phyloP scores from a whole-genome alignment of 2,113 vertebrate species.

The Lampris megalopsis region DNA sequence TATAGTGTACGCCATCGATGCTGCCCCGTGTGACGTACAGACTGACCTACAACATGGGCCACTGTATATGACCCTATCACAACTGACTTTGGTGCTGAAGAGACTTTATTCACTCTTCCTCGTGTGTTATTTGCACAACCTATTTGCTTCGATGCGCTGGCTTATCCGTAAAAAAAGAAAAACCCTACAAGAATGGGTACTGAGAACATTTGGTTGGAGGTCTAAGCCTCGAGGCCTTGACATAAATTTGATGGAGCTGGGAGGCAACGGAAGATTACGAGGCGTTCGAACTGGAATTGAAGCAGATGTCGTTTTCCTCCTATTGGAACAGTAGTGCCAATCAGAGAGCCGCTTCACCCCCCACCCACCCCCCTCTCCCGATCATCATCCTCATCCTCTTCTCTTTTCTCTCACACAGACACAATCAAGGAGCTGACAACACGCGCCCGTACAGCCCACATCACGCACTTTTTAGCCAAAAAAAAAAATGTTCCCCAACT shows the following conservation, averaged over 20 bases:
- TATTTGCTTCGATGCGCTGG: too few species aligned
- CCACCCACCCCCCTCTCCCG: constrained; percentile 44
- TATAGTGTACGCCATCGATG: too few species aligned
- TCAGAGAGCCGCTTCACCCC: constrained; percentile 62
- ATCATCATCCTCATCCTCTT: background rate
- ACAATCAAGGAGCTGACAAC: background rate
- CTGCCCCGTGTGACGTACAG: too few species aligned
- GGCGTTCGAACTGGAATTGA: constrained; percentile 36
- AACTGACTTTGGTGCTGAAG: too few species aligned
- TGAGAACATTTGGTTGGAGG: constrained; percentile 52
- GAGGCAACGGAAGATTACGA: constrained; percentile 69
- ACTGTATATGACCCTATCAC: too few species aligned
- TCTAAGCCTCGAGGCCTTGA: constrained; percentile 54
- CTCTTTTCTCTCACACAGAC: constrained; percentile 50
- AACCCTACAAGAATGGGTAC: constrained; percentile 42
- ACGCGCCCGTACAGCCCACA: too few species aligned
- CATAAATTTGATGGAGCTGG: constrained; percentile 72
- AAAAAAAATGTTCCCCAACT: too few species aligned
- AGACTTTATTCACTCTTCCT: too few species aligned
- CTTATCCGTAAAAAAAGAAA: constrained; percentile 33
- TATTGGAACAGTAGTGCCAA: constrained; percentile 76
- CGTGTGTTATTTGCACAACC: too few species aligned
- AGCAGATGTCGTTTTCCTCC: constrained; percentile 73
- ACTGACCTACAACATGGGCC: too few species aligned
- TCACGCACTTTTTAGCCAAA: too few species aligned